Percentiles rank a stretch among this genome's conserved stretches.
Conservation (phyloP, 2,797 vertebrate species). For the Avahi laniger region DNA sequence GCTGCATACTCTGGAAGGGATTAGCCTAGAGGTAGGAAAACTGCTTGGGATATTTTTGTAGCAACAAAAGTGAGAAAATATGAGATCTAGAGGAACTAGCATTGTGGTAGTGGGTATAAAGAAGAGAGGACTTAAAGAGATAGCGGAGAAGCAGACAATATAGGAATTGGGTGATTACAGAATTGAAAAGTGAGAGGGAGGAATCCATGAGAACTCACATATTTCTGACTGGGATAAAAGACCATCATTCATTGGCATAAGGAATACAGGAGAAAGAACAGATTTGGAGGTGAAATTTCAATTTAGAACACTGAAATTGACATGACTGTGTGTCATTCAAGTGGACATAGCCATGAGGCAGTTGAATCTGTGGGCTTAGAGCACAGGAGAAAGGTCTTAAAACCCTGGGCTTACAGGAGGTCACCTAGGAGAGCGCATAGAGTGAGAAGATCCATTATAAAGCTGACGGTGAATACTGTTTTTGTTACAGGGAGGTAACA, state of each 20-base stretch:
- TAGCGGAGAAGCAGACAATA: background rate
- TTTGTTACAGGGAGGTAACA: background rate
- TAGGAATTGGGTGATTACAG: background rate
- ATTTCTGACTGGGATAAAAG: background rate
- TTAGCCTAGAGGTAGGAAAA: background rate
- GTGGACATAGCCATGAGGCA: background rate
- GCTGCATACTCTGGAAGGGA: background rate
- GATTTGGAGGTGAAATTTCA: background rate
- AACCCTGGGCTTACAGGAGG: background rate
- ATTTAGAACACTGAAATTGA: background rate
- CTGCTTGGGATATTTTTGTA: background rate
- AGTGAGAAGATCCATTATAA: background rate
- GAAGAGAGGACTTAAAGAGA: background rate
- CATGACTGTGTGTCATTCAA: background rate
- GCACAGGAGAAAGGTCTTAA: background rate
- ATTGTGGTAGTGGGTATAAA: background rate
- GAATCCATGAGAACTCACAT: background rate
- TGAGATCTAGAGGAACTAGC: background rate
- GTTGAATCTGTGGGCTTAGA: background rate
- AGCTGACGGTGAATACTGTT: background rate
- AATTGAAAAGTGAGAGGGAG: background rate
- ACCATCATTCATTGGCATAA: background rate
- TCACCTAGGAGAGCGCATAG: background rate
- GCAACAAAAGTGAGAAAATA: slow-evolving; percentile 17
- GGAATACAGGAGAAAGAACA: background rate